A percentile compares a stretch with the other conserved stretches of the same genome.
Evolutionary conservation across 1,140 invertebrate genomes (phyloP).

Genomic region (Danaus plexippus): DNA sequence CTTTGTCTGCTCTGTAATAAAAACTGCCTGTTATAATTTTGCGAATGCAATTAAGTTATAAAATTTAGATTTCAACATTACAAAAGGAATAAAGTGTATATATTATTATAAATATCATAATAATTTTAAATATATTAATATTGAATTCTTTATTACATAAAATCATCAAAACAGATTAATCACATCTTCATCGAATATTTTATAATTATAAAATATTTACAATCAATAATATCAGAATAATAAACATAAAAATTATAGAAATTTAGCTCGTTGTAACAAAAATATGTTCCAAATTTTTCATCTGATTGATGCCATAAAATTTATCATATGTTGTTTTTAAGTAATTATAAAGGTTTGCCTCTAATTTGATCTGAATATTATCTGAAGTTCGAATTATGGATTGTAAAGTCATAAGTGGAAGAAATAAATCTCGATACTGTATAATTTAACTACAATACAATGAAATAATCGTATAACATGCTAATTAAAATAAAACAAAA

Average conservation of each 20-base stretch:
- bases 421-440: slow-evolving; percentile 30
- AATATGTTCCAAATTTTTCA: too few relatives aligned
- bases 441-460: slow-evolving; percentile 25
- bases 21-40: slow-evolving; percentile 63
- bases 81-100: slow-evolving; percentile 41
- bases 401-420: slow-evolving; percentile 43
- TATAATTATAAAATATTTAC: too few relatives aligned
- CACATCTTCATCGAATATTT: too few relatives aligned
- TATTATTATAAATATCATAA: too few relatives aligned
- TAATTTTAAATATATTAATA: too few relatives aligned
- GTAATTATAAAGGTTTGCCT: slow-evolving; percentile 17
- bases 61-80: slow-evolving; percentile 58
- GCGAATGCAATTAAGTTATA: slow-evolving; percentile 67
- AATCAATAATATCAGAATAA: too few relatives aligned
- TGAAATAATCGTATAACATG: slow-evolving; percentile 44
- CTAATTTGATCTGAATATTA: slow-evolving; percentile 18
- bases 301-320: background rate
- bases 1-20: slow-evolving; percentile 46
- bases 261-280: too few relatives aligned
- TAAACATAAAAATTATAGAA: too few relatives aligned
- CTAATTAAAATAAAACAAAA: slow-evolving; percentile 35
- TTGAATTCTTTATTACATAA: too few relatives aligned
- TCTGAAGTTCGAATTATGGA: slow-evolving; percentile 36
- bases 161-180: too few relatives aligned
- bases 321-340: slow-evolving; percentile 11